Base-by-base conservation (phyloP, 2,113 vertebrate genomes). In the Anoplopoma fimbria region DNA sequence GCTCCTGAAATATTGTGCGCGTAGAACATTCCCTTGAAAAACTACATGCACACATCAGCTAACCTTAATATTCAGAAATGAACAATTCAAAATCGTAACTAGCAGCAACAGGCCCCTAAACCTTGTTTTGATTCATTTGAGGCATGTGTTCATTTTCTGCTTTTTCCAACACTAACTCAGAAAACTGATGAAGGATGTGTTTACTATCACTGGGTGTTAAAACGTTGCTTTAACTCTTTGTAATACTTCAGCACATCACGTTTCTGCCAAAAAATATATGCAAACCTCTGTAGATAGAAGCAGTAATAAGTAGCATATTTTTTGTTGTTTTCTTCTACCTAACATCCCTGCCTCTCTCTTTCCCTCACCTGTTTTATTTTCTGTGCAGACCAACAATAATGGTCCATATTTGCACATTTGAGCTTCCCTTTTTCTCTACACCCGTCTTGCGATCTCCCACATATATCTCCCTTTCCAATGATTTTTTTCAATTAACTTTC, bases 181-280 rank as follows among this genome's bases (percentile, higher is more conserved):
- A 63, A 47, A 51, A 67, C 27, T 63, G 58, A 85, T 86, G 83
- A 67, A 31, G 70, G 36, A 69, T 33, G 29, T 63, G 68, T 73
- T 82, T 51, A 53, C 58, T 62, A 75, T 75, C 72, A 81, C 83
- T 70, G 79, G 7, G 38, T 70, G 64, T 64, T 63, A 62, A 88
- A 85, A 79, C 14, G 65, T 38, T 72, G n/a, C 61, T 63, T 61
- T 64, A 88, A 73, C 70, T 69, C 9, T 71, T 62, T 53, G 29
- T 75, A 69, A 85, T 69, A 64, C 69, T 61, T 55, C 13, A 68
- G 75, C 68, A 67, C 45, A 57, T 78, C 61, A 69, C 61, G 31
- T 45, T 4, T 38, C 13, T 38, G 25, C 49, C 55, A 57, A 23
- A 65, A n/a, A 60, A 80, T 81, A 31, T 71, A 65, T 36, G 17